Conservation (phyloP, 2,113 vertebrate genomes). For the Erinaceus europaeus region DNA sequence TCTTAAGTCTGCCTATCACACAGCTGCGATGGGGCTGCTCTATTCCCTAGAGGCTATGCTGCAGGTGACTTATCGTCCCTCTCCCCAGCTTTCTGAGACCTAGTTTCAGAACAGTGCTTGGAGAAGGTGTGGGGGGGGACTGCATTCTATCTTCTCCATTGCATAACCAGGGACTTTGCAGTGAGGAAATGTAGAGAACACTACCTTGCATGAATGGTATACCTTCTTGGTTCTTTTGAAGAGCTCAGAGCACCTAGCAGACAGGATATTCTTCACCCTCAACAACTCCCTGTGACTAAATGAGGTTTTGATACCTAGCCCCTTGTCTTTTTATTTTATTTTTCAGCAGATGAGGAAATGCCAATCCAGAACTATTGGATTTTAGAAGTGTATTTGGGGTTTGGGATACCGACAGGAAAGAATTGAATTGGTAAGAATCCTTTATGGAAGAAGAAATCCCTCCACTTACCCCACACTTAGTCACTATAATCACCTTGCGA, state of each 20-base stretch:
- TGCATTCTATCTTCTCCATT: background rate
- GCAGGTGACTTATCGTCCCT: constrained; percentile 31
- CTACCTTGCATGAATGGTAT: constrained; percentile 44
- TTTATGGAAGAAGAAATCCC: background rate
- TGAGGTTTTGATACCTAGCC: constrained; percentile 46
- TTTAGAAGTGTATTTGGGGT: background rate
- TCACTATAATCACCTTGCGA: background rate
- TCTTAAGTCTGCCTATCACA: background rate
- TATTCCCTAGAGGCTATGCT: background rate
- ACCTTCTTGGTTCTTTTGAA: constrained; percentile 47
- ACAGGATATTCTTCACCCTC: constrained; percentile 45
- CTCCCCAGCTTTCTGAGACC: constrained; percentile 3
- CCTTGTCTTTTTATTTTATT: background rate
- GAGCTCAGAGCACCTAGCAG: constrained; percentile 29
- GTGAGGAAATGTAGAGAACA: constrained; percentile 1
- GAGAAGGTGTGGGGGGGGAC: background rate
- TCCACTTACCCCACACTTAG: background rate
- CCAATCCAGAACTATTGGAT: constrained; percentile 30
- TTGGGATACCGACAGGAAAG: background rate
- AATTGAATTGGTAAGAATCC: background rate
- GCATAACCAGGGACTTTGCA: constrained; percentile 8
- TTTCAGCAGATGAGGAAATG: constrained; percentile 32
- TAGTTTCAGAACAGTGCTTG: background rate
- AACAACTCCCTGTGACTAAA: constrained; percentile 21
- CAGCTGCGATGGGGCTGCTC: constrained; percentile 45